Evolutionary conservation across 2,888 invertebrate species (phyloP).

Genomic region (Ormyrus thymus): DNA sequence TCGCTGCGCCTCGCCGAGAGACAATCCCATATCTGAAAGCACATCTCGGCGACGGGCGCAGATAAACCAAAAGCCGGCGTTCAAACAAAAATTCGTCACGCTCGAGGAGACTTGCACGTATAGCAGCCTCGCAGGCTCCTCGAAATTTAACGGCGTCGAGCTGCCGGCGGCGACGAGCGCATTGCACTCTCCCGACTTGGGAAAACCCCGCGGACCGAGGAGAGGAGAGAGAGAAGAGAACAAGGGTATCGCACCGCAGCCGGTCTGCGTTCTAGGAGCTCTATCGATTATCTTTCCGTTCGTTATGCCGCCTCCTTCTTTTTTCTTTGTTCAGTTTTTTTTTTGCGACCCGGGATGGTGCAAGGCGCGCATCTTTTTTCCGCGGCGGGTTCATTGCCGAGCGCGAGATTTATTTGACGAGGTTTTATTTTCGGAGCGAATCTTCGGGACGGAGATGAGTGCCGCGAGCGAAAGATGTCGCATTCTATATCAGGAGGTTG

Average conservation of each 20-base stretch:
- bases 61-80: background rate
- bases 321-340: background rate
- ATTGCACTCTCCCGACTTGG: conserved; percentile 25
- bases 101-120: background rate
- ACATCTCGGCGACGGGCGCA: background rate
- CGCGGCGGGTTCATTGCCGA: too few relatives aligned
- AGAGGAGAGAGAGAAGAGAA: background rate
- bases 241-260: background rate
- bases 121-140: background rate
- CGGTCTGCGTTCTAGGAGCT: conserved; percentile 1
- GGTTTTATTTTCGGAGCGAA: too few relatives aligned
- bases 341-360: background rate
- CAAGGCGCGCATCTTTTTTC: too few relatives aligned
- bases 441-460: too few relatives aligned
- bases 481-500: too few relatives aligned
- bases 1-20: background rate
- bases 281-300: background rate
- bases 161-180: conserved; percentile 10
- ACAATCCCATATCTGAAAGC: background rate
- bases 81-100: background rate
- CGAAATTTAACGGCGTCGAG: conserved; percentile 31
- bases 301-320: background rate
- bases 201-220: conserved; percentile 28
- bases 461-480: too few relatives aligned
- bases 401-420: too few relatives aligned